Base-by-base conservation (phyloP, 2,888 invertebrate species). In the Sminthurides aquaticus region DNA sequence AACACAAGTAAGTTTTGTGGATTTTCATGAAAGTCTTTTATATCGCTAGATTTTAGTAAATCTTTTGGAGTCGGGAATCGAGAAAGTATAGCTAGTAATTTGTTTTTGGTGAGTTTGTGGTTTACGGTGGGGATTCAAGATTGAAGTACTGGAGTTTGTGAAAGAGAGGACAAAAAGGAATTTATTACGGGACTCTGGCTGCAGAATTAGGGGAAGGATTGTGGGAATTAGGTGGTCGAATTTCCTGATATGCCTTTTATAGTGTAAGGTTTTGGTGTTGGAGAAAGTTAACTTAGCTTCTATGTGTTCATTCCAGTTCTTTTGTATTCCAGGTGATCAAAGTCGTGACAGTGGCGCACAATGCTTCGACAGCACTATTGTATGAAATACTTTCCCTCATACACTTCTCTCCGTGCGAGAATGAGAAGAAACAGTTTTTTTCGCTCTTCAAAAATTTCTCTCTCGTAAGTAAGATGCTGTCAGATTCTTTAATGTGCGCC, bases 371-470 rank as follows among this genome's bases (percentile, higher is more conserved):
- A 3, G 68, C 72, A 11, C 66, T 72, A 48, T 65, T 74, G 34
- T 71, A 71, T 57, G 74, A 74, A 69, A 67, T 74, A n/a, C 56
- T 74, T 5, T 69, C 71, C 15, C 65, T 72, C 49, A 54, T 69
- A 34, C 68, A 71, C 62, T 71, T 71, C 60, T 69, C 72, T 25
- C 68, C 69, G 1, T 60, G 67, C 22, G 65, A 69, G 24, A 67
- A 70, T 49, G 69, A 70, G 28, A 67, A 65, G 55, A 66, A 60
- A 20, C 61, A 69, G 24, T 68, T 74, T 43, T 66, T 69, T 3
- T 67, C 59, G 27, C 62, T 59, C 25, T 64, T 71, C 48, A 60
- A 63, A 54, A 67, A 64, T 34, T 57, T 60, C 28, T 62, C 67
- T 34, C 49, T 67, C 70, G 73, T 72, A 71, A 70, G 64, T 3